Percentiles rank a stretch among this genome's conserved stretches.
These are phyloP conservation scores for Quadriops clusia DNA, from an alignment of 2,888 invertebrate genomes.

Conservation along the genomic window DNA sequence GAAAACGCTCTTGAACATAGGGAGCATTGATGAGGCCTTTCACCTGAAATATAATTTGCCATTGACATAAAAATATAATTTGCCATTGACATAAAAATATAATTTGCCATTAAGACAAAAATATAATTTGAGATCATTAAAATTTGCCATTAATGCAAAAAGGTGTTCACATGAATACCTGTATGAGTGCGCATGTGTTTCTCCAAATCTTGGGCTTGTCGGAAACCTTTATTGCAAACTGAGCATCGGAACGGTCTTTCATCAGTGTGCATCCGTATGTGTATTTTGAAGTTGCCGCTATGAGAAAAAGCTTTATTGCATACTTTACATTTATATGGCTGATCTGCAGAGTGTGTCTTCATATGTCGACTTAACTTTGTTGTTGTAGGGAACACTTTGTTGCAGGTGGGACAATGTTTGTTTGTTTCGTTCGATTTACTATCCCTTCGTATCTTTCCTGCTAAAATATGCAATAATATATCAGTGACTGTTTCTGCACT, in stretches of 20 bases:
- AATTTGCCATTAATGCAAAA: background rate
- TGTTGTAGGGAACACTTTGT: slow-evolving; percentile 31
- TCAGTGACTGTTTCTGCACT: no score
- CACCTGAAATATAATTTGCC: slow-evolving; percentile 25
- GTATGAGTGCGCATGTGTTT: slow-evolving; percentile 40
- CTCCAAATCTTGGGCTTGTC: slow-evolving; percentile 38
- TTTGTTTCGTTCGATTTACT: slow-evolving; percentile 18
- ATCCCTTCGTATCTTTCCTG: slow-evolving; percentile 19
- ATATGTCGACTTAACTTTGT: slow-evolving; percentile 35
- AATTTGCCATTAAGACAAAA: background rate
- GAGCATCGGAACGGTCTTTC: slow-evolving; percentile 37
- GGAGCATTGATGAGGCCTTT: slow-evolving; percentile 36
- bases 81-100: slow-evolving; percentile 9
- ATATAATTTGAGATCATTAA: background rate
- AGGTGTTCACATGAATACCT: slow-evolving; percentile 21
- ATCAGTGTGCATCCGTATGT: slow-evolving; percentile 34
- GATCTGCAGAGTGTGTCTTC: slow-evolving; percentile 35
- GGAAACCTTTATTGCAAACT: slow-evolving; percentile 36
- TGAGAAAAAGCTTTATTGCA: slow-evolving; percentile 37
- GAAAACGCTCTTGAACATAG: slow-evolving; percentile 37
- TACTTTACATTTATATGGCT: slow-evolving; percentile 35
- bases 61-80: slow-evolving; percentile 11
- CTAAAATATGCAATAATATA: no score
- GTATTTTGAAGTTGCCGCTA: slow-evolving; percentile 37
- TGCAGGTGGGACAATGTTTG: slow-evolving; percentile 33